These are phyloP conservation scores for Aix galericulata DNA, from an alignment of 2,113 vertebrate genomes.

Conservation along the genomic window DNA sequence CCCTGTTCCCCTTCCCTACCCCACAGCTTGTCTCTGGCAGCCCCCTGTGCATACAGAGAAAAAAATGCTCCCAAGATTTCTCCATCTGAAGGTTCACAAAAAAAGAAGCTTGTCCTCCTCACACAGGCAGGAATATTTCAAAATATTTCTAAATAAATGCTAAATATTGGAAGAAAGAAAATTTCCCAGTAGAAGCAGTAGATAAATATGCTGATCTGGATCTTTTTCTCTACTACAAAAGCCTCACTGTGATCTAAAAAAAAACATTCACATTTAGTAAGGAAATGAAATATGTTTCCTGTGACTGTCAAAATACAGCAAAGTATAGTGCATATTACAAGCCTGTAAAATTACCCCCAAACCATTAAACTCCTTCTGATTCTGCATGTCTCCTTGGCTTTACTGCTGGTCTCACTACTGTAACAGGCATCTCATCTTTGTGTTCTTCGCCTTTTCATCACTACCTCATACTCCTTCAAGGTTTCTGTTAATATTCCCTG, in stretches of 20 bases:
- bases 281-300: not conserved
- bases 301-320: not conserved
- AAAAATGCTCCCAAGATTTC: not conserved
- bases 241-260: not conserved
- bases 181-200: not conserved
- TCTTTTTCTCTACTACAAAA: not conserved
- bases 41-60: accelerated
- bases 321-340: not conserved
- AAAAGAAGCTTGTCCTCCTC: not conserved
- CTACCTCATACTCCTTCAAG: not conserved
- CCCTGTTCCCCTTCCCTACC: not conserved
- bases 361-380: not conserved
- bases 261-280: not conserved
- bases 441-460: not conserved
- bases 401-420: not conserved
- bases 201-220: not conserved
- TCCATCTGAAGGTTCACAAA: not conserved
- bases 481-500: accelerated
- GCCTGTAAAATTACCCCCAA: not conserved
- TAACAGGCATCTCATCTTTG: not conserved
- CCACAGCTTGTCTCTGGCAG: not conserved
- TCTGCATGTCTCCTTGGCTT: not conserved
- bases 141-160: not conserved
- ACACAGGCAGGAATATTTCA: not conserved
- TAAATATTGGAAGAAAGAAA: not conserved